These are phyloP conservation scores for Pleuronectes platessa DNA, from an alignment of 2,113 vertebrate species.

Conservation along the genomic window DNA sequence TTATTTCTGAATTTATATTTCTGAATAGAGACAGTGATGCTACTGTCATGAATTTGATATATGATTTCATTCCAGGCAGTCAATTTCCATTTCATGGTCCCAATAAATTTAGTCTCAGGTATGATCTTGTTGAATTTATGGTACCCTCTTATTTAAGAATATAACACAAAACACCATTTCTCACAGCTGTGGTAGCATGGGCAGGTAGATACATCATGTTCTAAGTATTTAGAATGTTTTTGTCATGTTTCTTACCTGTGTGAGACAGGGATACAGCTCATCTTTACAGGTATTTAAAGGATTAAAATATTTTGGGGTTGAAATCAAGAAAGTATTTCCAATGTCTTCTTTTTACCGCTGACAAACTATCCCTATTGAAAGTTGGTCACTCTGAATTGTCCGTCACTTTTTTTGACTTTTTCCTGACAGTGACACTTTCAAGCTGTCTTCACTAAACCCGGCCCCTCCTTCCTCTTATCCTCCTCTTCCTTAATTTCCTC, in stretches of 20 bases:
- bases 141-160: too few species aligned
- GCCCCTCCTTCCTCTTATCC: too few species aligned
- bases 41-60: too few species aligned
- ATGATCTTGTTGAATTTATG: too few species aligned
- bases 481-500: conserved; percentile 11
- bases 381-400: background rate
- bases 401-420: background rate
- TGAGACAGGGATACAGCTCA: conserved; percentile 63
- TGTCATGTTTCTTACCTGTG: conserved; percentile 57
- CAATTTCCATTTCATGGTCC: too few species aligned
- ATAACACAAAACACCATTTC: too few species aligned
- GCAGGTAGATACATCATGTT: background rate
- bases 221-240: background rate
- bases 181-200: background rate
- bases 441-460: background rate
- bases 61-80: too few species aligned
- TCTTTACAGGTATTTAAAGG: background rate
- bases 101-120: too few species aligned
- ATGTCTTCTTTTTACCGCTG: background rate
- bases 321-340: background rate
- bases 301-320: background rate
- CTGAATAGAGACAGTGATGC: too few species aligned
- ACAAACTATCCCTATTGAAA: background rate
- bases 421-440: conserved; percentile 10
- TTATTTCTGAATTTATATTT: too few species aligned